Base-by-base conservation (phyloP, 2,113 vertebrate species). In the Pelvicachromis taeniatus region DNA sequence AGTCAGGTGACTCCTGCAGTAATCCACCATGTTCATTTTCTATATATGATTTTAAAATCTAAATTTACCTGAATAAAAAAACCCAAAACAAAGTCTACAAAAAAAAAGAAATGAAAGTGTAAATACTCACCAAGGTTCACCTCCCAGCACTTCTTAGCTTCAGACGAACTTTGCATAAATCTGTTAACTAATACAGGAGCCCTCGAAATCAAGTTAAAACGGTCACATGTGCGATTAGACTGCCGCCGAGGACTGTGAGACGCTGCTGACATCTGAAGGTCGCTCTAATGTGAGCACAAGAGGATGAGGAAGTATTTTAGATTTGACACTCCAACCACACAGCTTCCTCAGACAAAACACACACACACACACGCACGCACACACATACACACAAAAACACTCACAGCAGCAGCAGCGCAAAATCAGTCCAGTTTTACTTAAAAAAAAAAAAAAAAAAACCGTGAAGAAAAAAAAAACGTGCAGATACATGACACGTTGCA, bases 291-390 rank as follows among this genome's bases (percentile, higher is more conserved):
- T 50, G 52, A 85, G 9, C 55, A 33, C 70, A 23, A 5, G 42
- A 55, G 9, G 89, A 92, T n/a, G 38, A 94, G 94, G 95, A 95
- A 95, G 92, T 90, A 85, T 59, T 48, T 88, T 9, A 85, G 81
- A 81, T 82, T 63, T 48, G 56, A 85, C 81, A 52, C 70, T 42
- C 16, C 21, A 63, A 93, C 93, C 92, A 87, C 92, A 90, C 65
- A 6, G 92, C 88, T 94, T 95, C 92, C 94, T 94, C 89, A 81
- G 87, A 70, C 42, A 63, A 63, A 13, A 63, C 59, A 38, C 59
- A 42, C 40, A 42, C 11, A 40, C 38, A 31, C 29, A 4, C 29
- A 31, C 29, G 4, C 29, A 31, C 29, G 5, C 29, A 31, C 29
- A 4, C 29, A 4, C 5, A 31, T 4, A 52, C 63, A 91, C 80